Evolutionary conservation across 2,888 invertebrate species (phyloP).

Genomic region (Polydrusus cervinus): DNA sequence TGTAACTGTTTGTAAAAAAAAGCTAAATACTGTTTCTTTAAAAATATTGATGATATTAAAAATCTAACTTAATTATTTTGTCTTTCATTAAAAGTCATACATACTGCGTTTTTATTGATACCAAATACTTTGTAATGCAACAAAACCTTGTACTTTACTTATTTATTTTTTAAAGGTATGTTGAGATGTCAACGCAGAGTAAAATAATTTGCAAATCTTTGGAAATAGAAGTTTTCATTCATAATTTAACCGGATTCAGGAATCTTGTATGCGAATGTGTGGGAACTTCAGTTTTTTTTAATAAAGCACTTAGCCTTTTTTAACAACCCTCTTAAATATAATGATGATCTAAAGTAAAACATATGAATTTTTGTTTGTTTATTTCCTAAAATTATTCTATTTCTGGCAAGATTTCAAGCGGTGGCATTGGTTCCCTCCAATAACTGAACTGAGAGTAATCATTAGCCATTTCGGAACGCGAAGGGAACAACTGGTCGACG

Average conservation of each 20-base stretch:
- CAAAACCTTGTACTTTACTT: too few species aligned
- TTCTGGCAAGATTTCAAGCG: slow-evolving; percentile 65
- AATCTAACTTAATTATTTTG: too few species aligned
- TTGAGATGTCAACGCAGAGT: too few species aligned
- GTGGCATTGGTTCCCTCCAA: slow-evolving; percentile 92
- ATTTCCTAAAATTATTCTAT: slow-evolving; percentile 23
- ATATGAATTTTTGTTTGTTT: neutral
- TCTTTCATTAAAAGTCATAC: too few species aligned
- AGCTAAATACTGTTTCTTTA: slow-evolving; percentile 3
- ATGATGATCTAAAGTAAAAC: neutral
- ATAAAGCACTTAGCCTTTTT: neutral
- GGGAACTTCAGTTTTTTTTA: neutral
- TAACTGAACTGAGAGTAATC: slow-evolving; percentile 91
- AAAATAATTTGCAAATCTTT: neutral
- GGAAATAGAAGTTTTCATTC: too few species aligned
- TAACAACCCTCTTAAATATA: neutral
- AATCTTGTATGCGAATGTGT: too few species aligned
- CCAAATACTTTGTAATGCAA: too few species aligned
- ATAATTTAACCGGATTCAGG: too few species aligned
- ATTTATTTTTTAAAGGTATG: too few species aligned
- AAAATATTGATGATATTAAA: too few species aligned
- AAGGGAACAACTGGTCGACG: slow-evolving; percentile 97
- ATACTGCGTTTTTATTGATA: neutral
- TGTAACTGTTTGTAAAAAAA: neutral
- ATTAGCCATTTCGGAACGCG: slow-evolving; percentile 78